Percentiles rank a stretch among this genome's conserved stretches.
Conservation (phyloP, 2,888 invertebrate genomes). For the Falcaria lacertinaria region DNA sequence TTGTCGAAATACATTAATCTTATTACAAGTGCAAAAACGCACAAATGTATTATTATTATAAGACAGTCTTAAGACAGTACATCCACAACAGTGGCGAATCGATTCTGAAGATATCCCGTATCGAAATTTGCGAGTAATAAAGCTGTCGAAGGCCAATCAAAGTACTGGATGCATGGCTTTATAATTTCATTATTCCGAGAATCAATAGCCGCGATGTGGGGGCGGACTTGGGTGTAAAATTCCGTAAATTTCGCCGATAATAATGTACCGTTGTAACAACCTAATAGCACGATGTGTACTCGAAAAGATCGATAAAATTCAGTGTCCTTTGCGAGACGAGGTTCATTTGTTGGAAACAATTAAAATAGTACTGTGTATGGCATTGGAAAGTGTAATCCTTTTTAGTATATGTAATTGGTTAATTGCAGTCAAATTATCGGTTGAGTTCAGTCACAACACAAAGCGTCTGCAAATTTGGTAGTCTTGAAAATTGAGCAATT, state of each 20-base stretch:
- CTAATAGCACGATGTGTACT: constrained; percentile 34
- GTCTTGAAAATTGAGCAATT: constrained; percentile 29
- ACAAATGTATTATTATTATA: too few species aligned
- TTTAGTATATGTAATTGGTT: constrained; percentile 39
- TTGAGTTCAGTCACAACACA: constrained; percentile 22
- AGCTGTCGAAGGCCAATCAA: constrained; percentile 36
- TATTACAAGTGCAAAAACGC: too few species aligned
- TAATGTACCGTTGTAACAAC: constrained; percentile 55
- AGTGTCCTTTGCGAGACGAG: constrained; percentile 23
- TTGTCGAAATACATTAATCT: too few species aligned
- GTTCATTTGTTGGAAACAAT: constrained; percentile 25
- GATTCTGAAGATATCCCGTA: not conserved
- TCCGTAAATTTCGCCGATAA: constrained; percentile 38
- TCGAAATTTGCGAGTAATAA: constrained; percentile 12
- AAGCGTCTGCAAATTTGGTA: constrained; percentile 29
- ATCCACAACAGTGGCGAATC: too few species aligned
- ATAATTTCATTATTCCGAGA: constrained; percentile 59
- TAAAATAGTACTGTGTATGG: constrained; percentile 22
- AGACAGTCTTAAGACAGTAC: too few species aligned
- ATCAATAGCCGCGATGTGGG: constrained; percentile 47
- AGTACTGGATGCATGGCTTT: constrained; percentile 38
- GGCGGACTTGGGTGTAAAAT: constrained; percentile 44
- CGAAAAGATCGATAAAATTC: constrained; percentile 40
- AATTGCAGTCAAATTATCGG: constrained; percentile 35
- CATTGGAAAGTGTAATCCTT: constrained; percentile 31